phyloP scores from a whole-genome alignment of 2,113 vertebrate species.

The Panthera leo region DNA sequence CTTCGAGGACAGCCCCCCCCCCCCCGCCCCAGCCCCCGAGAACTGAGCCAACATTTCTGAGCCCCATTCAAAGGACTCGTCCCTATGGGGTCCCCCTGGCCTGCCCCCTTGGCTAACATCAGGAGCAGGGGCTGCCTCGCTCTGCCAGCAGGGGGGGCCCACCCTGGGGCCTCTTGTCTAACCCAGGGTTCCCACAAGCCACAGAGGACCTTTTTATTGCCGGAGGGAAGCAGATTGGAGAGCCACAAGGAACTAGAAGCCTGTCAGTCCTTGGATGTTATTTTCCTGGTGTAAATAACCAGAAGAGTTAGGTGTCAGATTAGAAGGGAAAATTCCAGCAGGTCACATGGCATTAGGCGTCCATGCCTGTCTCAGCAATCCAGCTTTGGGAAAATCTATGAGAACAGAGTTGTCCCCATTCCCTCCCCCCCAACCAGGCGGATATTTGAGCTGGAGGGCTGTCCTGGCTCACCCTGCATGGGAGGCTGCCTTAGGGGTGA shows the following conservation, averaged over 20 bases:
- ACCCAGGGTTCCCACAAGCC: neutral
- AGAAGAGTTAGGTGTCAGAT: neutral
- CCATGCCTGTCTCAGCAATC: neutral
- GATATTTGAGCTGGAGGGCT: neutral
- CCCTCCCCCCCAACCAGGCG: neutral
- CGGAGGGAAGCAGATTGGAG: neutral
- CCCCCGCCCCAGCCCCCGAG: neutral
- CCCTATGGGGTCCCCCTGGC: neutral
- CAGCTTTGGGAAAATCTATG: neutral
- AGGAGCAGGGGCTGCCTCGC: accelerated
- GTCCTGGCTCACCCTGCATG: neutral
- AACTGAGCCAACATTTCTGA: neutral
- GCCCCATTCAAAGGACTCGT: neutral
- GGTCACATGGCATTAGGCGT: neutral
- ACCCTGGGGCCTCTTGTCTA: neutral
- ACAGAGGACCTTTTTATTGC: neutral
- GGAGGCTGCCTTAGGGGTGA: neutral
- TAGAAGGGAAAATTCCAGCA: conserved; percentile 44
- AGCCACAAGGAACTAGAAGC: neutral
- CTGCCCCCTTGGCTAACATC: neutral
- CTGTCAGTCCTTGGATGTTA: neutral
- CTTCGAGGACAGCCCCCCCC: accelerated
- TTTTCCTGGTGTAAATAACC: neutral
- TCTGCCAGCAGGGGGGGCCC: neutral
- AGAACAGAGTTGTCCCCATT: neutral